Base-by-base conservation (phyloP, 2,888 invertebrate genomes). In the Lepetodrilus schrolli region DNA sequence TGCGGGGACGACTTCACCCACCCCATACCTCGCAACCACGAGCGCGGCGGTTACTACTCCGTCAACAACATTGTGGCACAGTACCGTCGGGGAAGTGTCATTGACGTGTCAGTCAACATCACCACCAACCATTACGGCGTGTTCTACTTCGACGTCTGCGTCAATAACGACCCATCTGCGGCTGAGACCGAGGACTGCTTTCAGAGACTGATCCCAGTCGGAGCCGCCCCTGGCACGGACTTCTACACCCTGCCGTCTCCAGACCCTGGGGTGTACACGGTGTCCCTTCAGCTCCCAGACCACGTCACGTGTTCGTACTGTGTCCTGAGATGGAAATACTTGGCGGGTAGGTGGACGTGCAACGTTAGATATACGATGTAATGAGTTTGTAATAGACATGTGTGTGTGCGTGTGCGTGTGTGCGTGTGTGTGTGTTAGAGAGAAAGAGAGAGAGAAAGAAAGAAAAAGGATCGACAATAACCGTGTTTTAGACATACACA, bases 1-100 rank as follows among this genome's bases (percentile, higher is more conserved):
- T 58, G 58, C 58, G 58, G 58, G 1, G 58, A 58, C 30, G 58
- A 58, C 58, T 34, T 30, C 58, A 58, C n/a, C 13, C 8, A 17
- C n/a, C 13, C 58, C 2, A 2, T 0, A 2, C 58, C 58, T 17
- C 58, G 58, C 7, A 17, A 23, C 1, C 26, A 58, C 34, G 58
- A 58, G 17, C 23, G 58, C 17, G 34, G 34, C 58, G 26, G 13
- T 7, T n/a, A 13, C 13, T 10, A 34, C 17, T 10, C n/a, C 0
- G 34, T 34, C 1, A 34, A 34, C 4, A 58, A 58, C 34, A 58
- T 58, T 17, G 58, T 58, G 2, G 34, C 26, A 5, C 26, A 58
- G 5, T 58, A 58, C 34, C 30, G 30, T 17, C 13, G 34, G 7
- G 58, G 58, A 2, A 2, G 10, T 7, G 26, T 58, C 26, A 30